phyloP scores from a whole-genome alignment of 2,888 invertebrate genomes.

The Drosophila yooni region DNA sequence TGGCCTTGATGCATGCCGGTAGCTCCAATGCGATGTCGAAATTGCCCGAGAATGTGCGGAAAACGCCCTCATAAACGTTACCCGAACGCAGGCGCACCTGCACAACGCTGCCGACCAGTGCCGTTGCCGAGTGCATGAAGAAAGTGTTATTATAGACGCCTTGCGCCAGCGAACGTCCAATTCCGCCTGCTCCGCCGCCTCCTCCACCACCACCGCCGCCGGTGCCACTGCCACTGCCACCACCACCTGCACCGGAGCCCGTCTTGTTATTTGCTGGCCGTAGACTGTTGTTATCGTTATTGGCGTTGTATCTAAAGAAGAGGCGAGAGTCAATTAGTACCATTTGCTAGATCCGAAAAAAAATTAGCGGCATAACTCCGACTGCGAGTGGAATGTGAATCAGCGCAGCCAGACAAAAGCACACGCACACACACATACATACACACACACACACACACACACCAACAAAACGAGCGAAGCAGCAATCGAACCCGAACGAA shows the following conservation, averaged over 20 bases:
- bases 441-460: background rate
- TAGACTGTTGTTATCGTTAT: slow-evolving; percentile 77
- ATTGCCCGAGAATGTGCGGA: slow-evolving; percentile 94
- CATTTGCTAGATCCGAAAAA: slow-evolving; percentile 2
- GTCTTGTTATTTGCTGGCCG: slow-evolving; percentile 85
- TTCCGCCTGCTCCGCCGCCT: slow-evolving; percentile 39
- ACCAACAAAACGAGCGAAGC: slow-evolving; percentile 17
- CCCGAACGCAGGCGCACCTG: slow-evolving; percentile 94
- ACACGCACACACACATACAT: slow-evolving; percentile 2
- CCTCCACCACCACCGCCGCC: slow-evolving; percentile 25
- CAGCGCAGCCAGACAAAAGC: slow-evolving; percentile 10
- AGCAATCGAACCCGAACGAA: slow-evolving; percentile 46
- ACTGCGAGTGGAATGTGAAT: slow-evolving; percentile 1
- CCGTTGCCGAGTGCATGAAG: slow-evolving; percentile 95
- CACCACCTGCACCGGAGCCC: slow-evolving; percentile 38
- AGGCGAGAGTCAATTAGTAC: slow-evolving; percentile 34
- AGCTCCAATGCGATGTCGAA: slow-evolving; percentile 95
- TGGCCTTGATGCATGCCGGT: slow-evolving; percentile 88
- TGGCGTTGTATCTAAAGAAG: slow-evolving; percentile 75
- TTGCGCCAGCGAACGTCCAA: slow-evolving; percentile 89
- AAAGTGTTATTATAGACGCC: slow-evolving; percentile 95
- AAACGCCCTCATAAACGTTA: slow-evolving; percentile 94
- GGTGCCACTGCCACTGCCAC: slow-evolving; percentile 33
- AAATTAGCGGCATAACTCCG: background rate
- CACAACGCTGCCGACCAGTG: slow-evolving; percentile 93